These are phyloP conservation scores for Meriones unguiculatus DNA, from an alignment of 2,113 vertebrate genomes.

Conservation along the genomic window DNA sequence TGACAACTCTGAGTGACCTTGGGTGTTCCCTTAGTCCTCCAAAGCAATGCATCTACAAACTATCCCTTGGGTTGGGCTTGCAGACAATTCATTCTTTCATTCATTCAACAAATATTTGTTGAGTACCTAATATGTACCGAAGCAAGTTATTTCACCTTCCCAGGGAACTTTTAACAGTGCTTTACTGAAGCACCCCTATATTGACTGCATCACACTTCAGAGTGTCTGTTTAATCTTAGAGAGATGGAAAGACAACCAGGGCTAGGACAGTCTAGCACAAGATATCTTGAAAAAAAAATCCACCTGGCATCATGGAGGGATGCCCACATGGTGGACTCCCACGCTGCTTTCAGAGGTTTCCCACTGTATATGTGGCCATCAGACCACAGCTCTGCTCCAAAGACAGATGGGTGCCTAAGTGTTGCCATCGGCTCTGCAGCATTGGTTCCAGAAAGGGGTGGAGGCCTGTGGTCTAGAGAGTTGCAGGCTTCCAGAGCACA, in stretches of 20 bases:
- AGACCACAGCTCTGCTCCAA: not conserved
- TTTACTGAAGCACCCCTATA: not conserved
- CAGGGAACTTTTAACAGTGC: not conserved
- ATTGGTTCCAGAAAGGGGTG: not conserved
- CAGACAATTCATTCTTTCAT: conserved; percentile 55
- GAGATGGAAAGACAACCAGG: not conserved
- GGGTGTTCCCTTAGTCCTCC: conserved; percentile 45
- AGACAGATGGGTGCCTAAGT: not conserved
- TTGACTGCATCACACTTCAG: not conserved
- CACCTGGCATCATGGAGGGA: not conserved
- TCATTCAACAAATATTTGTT: conserved; percentile 68
- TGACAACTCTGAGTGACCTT: conserved; percentile 62
- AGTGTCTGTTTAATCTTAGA: not conserved
- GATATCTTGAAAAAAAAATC: not conserved
- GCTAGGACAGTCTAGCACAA: not conserved
- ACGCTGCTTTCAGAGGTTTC: not conserved
- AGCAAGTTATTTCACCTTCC: conserved; percentile 16
- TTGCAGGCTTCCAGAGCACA: not conserved
- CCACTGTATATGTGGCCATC: accelerated
- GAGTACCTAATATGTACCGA: conserved; percentile 32
- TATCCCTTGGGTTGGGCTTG: conserved; percentile 57
- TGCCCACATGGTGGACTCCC: not conserved
- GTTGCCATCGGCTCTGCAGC: not conserved
- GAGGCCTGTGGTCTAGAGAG: not conserved
- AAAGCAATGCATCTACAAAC: conserved; percentile 23